These are phyloP conservation scores for Psylliodes chrysocephalus DNA, from an alignment of 2,888 invertebrate species.

Conservation along the genomic window DNA sequence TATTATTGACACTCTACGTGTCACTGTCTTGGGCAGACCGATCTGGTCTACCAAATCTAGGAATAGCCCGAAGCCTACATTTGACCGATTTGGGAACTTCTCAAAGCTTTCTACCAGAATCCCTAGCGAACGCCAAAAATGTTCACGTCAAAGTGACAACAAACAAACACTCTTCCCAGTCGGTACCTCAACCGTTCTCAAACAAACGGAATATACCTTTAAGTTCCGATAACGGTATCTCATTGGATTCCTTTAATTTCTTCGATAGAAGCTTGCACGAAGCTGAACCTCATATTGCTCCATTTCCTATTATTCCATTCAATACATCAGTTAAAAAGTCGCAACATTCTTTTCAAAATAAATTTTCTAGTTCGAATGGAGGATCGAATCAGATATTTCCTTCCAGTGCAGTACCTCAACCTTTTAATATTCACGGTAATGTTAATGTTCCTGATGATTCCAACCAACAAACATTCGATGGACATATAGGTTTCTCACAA, in stretches of 20 bases:
- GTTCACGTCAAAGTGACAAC: background rate
- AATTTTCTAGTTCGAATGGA: no score
- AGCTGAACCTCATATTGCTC: background rate
- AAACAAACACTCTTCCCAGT: background rate
- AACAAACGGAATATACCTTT: no score
- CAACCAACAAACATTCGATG: no score
- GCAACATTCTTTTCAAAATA: no score
- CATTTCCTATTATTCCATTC: slow-evolving; percentile 13
- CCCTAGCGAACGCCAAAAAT: background rate
- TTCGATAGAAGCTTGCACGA: slow-evolving; percentile 12
- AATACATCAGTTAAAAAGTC: background rate
- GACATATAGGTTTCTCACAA: no score
- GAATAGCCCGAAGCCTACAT: background rate
- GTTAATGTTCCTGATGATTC: background rate
- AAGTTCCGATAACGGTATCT: background rate
- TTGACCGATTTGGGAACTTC: background rate
- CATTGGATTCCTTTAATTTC: background rate
- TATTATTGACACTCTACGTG: slow-evolving; percentile 1
- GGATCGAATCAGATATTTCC: no score
- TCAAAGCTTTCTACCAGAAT: background rate
- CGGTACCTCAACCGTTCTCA: background rate
- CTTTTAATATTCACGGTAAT: background rate
- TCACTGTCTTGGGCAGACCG: background rate
- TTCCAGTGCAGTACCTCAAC: background rate
- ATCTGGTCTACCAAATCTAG: background rate